Percentiles rank a stretch among this genome's conserved stretches.
These are phyloP conservation scores for Microctenopoma steveboyesi DNA, from an alignment of 2,797 vertebrate genomes.

Conservation along the genomic window DNA sequence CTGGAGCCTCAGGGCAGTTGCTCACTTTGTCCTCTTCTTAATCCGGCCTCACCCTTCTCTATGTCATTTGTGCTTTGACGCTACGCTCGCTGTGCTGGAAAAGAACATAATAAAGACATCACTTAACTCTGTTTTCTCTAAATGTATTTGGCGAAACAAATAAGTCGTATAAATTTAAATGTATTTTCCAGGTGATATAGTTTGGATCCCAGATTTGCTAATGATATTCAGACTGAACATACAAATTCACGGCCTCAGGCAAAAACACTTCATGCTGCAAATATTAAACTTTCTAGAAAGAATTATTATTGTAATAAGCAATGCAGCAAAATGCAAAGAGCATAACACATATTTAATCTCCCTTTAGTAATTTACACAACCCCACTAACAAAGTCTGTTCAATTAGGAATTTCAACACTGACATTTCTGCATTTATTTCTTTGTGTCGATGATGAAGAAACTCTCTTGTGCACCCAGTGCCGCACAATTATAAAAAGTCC, in stretches of 20 bases:
- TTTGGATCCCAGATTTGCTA: slow-evolving; percentile 33
- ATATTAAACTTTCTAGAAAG: slow-evolving; percentile 49
- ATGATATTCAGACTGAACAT: slow-evolving; percentile 60
- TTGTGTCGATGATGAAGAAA: slow-evolving; percentile 31
- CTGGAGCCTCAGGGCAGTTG: slow-evolving; percentile 8
- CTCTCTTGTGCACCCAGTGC: slow-evolving; percentile 20
- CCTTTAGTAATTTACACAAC: slow-evolving; percentile 49
- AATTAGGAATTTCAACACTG: slow-evolving; percentile 43
- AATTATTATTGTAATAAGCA: slow-evolving; percentile 53
- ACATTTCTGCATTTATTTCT: slow-evolving; percentile 30
- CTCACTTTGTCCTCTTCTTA: slow-evolving; percentile 10
- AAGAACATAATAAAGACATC: background rate
- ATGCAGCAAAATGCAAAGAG: slow-evolving; percentile 34
- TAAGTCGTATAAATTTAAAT: background rate
- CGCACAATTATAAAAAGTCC: slow-evolving; percentile 41
- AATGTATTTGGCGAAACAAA: slow-evolving; percentile 35
- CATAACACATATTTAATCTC: slow-evolving; percentile 45
- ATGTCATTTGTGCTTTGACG: background rate
- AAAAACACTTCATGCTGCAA: slow-evolving; percentile 57
- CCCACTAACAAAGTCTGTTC: slow-evolving; percentile 42
- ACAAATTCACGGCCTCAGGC: slow-evolving; percentile 55
- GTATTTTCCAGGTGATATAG: slow-evolving; percentile 33
- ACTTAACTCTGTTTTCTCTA: background rate
- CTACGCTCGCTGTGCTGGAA: background rate
- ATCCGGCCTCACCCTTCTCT: background rate